phyloP scores from a whole-genome alignment of 35 echinoderm and acorn worm species.

The Hemicentrotus pulcherrimus region DNA sequence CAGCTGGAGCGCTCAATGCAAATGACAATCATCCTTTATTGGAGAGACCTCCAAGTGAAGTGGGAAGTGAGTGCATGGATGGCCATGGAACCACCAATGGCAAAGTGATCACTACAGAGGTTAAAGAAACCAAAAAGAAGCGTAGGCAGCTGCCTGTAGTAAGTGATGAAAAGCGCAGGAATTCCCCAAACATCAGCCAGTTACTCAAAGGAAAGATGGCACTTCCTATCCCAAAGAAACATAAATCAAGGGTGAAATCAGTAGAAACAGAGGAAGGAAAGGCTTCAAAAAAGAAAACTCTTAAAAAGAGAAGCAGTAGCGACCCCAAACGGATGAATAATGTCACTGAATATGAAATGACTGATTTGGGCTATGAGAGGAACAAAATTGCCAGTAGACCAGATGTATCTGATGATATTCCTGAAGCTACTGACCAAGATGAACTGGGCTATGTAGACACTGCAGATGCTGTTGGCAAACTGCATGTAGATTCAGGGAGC shows the following conservation, averaged over 20 bases:
- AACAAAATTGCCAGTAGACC: neutral
- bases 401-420: neutral
- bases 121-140: conserved; percentile 24
- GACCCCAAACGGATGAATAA: neutral
- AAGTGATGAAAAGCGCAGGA: conserved; percentile 39
- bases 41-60: neutral
- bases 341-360: conserved; percentile 40
- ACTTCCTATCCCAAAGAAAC: neutral
- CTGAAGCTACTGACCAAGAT: neutral
- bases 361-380: neutral
- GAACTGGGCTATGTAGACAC: neutral
- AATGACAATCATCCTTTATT: conserved; percentile 12
- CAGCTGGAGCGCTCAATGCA: neutral
- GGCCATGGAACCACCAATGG: neutral
- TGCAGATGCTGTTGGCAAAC: neutral
- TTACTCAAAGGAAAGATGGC: conserved; percentile 35
- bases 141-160: conserved; percentile 55
- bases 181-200: conserved; percentile 23
- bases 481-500: neutral
- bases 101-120: neutral
- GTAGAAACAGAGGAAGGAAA: neutral
- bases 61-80: neutral
- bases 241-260: conserved; percentile 24
- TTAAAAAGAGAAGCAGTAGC: conserved; percentile 38
- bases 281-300: neutral